phyloP scores from a whole-genome alignment of 2,888 invertebrate genomes.

The Phragmatobia fuliginosa region DNA sequence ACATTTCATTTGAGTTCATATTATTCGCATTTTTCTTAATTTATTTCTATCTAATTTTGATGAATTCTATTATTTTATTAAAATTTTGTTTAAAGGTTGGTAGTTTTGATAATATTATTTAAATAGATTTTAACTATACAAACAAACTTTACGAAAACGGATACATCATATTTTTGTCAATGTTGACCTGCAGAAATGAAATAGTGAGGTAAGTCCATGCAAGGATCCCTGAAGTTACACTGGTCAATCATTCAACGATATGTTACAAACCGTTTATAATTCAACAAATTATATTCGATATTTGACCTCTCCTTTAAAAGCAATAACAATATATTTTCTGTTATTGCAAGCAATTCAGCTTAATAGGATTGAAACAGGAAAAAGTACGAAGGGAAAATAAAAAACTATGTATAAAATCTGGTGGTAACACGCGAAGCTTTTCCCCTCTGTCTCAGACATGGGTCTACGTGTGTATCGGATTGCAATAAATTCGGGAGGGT shows the following conservation, averaged over 20 bases:
- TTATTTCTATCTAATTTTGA: not conserved
- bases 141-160: not conserved
- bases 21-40: no score
- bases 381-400: slow-evolving; percentile 31
- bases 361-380: slow-evolving; percentile 31
- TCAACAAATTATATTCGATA: not conserved
- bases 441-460: slow-evolving; percentile 40
- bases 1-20: no score
- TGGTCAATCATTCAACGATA: not conserved
- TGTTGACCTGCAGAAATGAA: not conserved
- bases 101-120: not conserved
- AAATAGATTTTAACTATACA: not conserved
- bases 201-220: no score
- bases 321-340: not conserved
- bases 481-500: slow-evolving; percentile 76
- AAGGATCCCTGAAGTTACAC: not conserved
- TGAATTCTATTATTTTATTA: not conserved
- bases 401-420: slow-evolving; percentile 29
- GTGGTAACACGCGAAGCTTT: slow-evolving; percentile 28
- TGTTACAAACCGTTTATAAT: no score
- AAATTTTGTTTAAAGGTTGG: not conserved
- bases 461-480: slow-evolving; percentile 68
- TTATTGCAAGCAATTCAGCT: not conserved
- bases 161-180: not conserved
- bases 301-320: not conserved